Base-by-base conservation (phyloP, 2,888 invertebrate genomes). In the Ectemnius continuus region DNA sequence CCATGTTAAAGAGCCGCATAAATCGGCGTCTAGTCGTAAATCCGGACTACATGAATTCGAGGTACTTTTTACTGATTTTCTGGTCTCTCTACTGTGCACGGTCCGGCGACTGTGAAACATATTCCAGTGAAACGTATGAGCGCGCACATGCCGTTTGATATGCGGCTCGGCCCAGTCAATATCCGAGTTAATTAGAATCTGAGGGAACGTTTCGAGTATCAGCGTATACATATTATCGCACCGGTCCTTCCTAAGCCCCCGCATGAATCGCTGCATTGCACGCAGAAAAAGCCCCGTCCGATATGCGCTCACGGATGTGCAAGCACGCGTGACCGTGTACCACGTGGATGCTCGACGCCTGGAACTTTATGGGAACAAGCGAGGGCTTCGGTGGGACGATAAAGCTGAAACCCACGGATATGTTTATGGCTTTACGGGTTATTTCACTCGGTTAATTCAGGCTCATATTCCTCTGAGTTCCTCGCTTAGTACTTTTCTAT, bases 121-220 rank as follows among this genome's bases (percentile, higher is more conserved):
- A 48, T 8, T 4, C 46, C 52, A 23, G 36, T 47, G 61, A 63
- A 58, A 70, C 60, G 68, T 60, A 58, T 47, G 26, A 23, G 47
- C 61, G 66, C 66, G 67, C 68, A 69, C 76, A 48, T 47, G 70
- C 52, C 28, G 64, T 70, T 60, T 64, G 72, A 75, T 77, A 75
- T 65, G 70, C 59, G 36, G 36, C 36, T 36, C 16, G 69, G 60
- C 75, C 73, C 70, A 76, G 75, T 83, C 82, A 81, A 84, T 80
- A 85, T 81, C 79, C 75, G 72, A 79, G 78, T 82, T 86, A 86
- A 86, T 86, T 85, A 84, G 82, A 80, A 75, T 81, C 74, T 80
- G 79, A 81, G 78, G 73, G 78, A 73, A 68, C 67, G 61, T 76
- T 81, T 85, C 73, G 75, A 82, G 80, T 73, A 69, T 70, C 56